Percentiles rank a stretch among this genome's conserved stretches.
Conservation (phyloP, 1,140 invertebrate species). For the Dendrolimus punctatus region DNA sequence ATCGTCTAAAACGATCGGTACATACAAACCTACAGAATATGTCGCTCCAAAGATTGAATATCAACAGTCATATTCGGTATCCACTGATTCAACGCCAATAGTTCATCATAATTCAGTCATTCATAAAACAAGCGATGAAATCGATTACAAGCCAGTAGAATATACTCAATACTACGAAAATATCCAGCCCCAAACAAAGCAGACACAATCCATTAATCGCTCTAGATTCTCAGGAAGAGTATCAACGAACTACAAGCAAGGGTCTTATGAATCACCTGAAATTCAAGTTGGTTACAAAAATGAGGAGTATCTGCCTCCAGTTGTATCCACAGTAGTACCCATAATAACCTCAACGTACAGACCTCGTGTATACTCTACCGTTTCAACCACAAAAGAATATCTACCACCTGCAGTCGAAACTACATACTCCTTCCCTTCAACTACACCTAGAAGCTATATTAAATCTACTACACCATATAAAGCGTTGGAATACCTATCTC, state of each 20-base stretch:
- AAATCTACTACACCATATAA: conserved; percentile 30
- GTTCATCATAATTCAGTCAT: conserved; percentile 26
- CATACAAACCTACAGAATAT: conserved; percentile 53
- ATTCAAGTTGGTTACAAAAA: conserved; percentile 49
- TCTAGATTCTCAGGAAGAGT: conserved; percentile 31
- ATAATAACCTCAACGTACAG: conserved; percentile 42
- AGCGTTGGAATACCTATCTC: conserved; percentile 55
- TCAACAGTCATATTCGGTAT: conserved; percentile 32
- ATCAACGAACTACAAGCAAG: conserved; percentile 34
- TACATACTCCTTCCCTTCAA: conserved; percentile 15
- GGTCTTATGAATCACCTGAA: conserved; percentile 41
- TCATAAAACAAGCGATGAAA: conserved; percentile 21
- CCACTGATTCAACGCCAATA: conserved; percentile 34
- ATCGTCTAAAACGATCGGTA: conserved; percentile 24
- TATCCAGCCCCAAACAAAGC: conserved; percentile 23
- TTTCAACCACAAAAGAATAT: conserved; percentile 36
- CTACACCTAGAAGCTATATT: conserved; percentile 15
- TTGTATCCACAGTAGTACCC: conserved; percentile 34
- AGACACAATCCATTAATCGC: conserved; percentile 34
- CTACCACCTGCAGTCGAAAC: conserved; percentile 13
- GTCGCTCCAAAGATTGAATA: conserved; percentile 43
- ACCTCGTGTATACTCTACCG: conserved; percentile 34
- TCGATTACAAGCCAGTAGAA: conserved; percentile 29
- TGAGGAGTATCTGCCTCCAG: conserved; percentile 56
- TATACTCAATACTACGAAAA: conserved; percentile 36